Evolutionary conservation across 2,888 invertebrate genomes (phyloP), one percentile per base, ranked within the genome.

Genomic region (Tineola bisselliella): DNA sequence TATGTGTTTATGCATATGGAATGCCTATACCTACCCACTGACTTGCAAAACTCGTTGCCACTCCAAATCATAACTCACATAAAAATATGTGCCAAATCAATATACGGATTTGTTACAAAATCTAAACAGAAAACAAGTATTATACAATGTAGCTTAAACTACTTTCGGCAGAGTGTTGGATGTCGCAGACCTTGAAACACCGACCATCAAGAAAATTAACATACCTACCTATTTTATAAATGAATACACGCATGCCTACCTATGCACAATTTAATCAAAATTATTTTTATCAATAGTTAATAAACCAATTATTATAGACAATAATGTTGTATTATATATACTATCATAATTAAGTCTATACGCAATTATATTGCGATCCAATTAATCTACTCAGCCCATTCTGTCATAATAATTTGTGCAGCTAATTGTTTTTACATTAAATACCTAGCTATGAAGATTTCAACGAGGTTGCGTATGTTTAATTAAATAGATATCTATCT

Each of bases 131-230:
- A 58, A 58, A 58, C 58, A 17, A 33, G 58, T 75, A 75, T 73
- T 72, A 70, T 76, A 80, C 79, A 75, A 74, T 78, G 77, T 81
- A 77, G 67, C 74, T 73, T 74, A 76, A 59, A 77, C 78, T 69
- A 76, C 83, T 80, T 81, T 81, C 76, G 73, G 75, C 73, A 69
- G 18, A 66, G 73, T 74, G 71, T 73, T 70, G 76, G 77, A 78
- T 80, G 81, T 79, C 73, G 77, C 74, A 78, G 77, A 70, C 83
- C 83, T 82, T 83, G 83, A 76, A 74, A 69, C 68, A 67, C 18
- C 60, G 17, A 13, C 48, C 48, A 48, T 48, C 38, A 10, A 38
- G 11, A 38, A 25, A 38, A 38, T 38, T 38, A 38, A 38, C 38
- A 38, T 38, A 38, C n/a, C 11, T 38, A 38, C n/a, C 11, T 38